These are phyloP conservation scores for Drosophila equinoxialis DNA, from an alignment of 1,140 invertebrate genomes.

Conservation along the genomic window DNA sequence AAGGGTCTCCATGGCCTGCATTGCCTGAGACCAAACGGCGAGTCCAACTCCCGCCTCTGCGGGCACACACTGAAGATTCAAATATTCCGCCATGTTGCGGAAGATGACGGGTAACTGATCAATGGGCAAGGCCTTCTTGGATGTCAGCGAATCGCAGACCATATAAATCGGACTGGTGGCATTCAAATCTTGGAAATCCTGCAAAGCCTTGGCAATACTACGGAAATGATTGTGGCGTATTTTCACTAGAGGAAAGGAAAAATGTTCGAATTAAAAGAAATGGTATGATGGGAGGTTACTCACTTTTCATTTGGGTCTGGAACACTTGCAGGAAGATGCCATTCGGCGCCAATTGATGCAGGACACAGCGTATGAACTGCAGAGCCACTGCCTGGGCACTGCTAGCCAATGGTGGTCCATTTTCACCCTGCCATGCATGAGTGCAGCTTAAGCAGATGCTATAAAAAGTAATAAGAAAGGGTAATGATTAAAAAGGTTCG, in stretches of 20 bases:
- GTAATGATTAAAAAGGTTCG: neutral
- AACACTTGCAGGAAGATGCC: conserved; percentile 98
- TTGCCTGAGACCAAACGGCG: conserved; percentile 90
- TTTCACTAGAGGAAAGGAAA: conserved; percentile 56
- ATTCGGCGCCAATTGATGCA: conserved; percentile 98
- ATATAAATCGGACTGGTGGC: conserved; percentile 96
- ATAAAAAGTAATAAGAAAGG: conserved; percentile 62
- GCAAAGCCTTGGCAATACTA: conserved; percentile 94
- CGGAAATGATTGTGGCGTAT: conserved; percentile 90
- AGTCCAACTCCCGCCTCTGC: conserved; percentile 90
- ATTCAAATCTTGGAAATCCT: conserved; percentile 98
- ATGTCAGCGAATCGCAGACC: conserved; percentile 95
- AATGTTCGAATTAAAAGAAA: neutral
- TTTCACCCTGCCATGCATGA: conserved; percentile 96
- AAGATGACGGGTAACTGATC: conserved; percentile 90
- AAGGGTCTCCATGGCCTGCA: conserved; percentile 93
- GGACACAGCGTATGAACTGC: conserved; percentile 97
- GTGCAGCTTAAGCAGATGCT: conserved; percentile 89
- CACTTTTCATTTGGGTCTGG: conserved; percentile 92
- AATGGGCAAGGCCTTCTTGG: conserved; percentile 92
- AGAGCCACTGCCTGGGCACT: conserved; percentile 96
- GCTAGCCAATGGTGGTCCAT: conserved; percentile 93
- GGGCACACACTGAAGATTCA: conserved; percentile 91
- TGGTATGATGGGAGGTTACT: neutral
- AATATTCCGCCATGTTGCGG: conserved; percentile 95